Evolutionary conservation across 2,113 vertebrate genomes (phyloP).

Genomic region (Ailuropoda melanoleuca): DNA sequence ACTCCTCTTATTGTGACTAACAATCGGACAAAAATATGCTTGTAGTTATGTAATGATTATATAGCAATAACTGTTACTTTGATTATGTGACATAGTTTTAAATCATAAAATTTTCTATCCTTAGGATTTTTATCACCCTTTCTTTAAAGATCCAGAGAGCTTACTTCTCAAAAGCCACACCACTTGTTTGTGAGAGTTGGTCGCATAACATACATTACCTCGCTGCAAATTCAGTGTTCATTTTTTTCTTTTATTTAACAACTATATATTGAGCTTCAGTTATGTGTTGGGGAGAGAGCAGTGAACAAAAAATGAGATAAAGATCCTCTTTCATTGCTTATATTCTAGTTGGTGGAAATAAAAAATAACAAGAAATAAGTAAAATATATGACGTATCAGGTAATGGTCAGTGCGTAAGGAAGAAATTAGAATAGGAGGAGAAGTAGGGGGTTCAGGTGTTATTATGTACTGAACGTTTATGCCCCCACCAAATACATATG

Average conservation of each 20-base stretch:
- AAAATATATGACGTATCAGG: neutral
- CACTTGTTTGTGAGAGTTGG: neutral
- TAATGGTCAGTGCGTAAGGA: neutral
- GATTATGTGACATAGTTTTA: conserved; percentile 16
- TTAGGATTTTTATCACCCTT: neutral
- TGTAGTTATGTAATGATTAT: neutral
- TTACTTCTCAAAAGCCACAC: neutral
- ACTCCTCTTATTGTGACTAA: conserved; percentile 2
- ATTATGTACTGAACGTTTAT: neutral
- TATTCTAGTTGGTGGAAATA: neutral
- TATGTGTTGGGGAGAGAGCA: neutral
- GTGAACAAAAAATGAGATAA: neutral
- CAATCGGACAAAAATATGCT: neutral
- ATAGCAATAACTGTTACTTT: neutral
- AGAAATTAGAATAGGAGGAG: neutral
- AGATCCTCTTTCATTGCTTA: neutral
- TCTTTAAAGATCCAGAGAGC: neutral
- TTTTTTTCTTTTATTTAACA: neutral
- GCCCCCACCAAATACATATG: neutral
- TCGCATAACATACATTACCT: neutral
- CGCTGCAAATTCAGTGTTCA: neutral
- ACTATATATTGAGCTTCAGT: neutral
- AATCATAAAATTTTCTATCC: neutral
- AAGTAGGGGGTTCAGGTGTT: neutral
- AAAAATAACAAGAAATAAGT: neutral